Conservation (phyloP, 2,113 vertebrate species). For the Eudyptes chrysolophus region DNA sequence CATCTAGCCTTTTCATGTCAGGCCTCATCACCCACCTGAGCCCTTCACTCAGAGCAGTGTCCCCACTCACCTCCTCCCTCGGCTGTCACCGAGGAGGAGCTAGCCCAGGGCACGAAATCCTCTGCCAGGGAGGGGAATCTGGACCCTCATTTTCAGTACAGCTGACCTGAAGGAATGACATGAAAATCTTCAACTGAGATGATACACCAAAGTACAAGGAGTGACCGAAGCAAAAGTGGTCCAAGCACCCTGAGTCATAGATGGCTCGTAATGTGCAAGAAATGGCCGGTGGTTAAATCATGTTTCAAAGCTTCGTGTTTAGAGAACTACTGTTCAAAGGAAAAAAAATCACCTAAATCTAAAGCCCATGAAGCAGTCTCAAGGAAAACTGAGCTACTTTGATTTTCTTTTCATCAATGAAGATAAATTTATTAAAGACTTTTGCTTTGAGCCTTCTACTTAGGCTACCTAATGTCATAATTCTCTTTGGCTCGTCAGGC, state of each 20-base stretch:
- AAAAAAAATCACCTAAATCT: not conserved
- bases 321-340: not conserved
- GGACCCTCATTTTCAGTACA: not conserved
- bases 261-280: not conserved
- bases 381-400: not conserved
- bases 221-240: not conserved
- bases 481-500: not conserved
- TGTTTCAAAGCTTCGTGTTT: not conserved
- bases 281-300: not conserved
- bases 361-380: not conserved
- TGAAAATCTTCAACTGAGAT: not conserved
- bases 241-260: not conserved
- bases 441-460: not conserved
- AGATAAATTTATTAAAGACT: not conserved
- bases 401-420: not conserved
- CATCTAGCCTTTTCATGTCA: accelerated
- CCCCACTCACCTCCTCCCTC: not conserved
- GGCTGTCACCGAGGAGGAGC: not conserved
- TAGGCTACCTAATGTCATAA: not conserved
- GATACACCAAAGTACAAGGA: not conserved
- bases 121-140: not conserved
- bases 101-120: not conserved
- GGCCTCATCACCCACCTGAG: accelerated
- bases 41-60: not conserved
- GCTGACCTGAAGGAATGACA: not conserved